Evolutionary conservation across 2,888 invertebrate species (phyloP).

Genomic region (Hermaeophaga mercurialis): DNA sequence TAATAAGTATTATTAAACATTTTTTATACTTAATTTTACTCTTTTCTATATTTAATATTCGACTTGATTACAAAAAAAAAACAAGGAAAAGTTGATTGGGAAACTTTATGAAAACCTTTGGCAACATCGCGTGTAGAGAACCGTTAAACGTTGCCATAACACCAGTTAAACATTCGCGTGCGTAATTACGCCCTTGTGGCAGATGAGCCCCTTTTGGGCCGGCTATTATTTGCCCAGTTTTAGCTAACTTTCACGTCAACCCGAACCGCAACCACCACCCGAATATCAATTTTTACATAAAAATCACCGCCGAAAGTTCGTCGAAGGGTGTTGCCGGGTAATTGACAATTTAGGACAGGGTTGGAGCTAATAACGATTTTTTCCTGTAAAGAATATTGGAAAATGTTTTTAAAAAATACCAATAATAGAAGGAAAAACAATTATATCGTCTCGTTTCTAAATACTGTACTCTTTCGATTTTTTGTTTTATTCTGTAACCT

Average conservation of each 20-base stretch:
- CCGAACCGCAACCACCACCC: conserved; percentile 27
- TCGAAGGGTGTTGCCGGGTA: conserved; percentile 11
- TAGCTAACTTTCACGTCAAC: conserved; percentile 33
- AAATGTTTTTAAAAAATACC: too few species aligned
- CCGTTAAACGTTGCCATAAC: conserved; percentile 37
- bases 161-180: conserved; percentile 43
- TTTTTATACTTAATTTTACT: too few species aligned
- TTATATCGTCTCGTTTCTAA: too few species aligned
- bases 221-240: conserved; percentile 38
- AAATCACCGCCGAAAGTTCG: conserved; percentile 17
- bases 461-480: too few species aligned
- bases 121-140: conserved; percentile 23
- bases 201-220: conserved; percentile 40
- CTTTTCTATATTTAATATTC: too few species aligned
- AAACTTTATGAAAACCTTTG: neutral
- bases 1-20: too few species aligned
- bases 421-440: too few species aligned
- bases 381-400: too few species aligned
- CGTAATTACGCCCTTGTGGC: conserved; percentile 43
- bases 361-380: neutral
- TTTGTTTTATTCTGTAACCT: too few species aligned
- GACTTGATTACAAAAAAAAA: too few species aligned
- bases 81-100: too few species aligned
- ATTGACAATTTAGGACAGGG: conserved; percentile 11
- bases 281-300: conserved; percentile 21